Evolutionary conservation across 2,113 vertebrate genomes (phyloP), one percentile per base, ranked within the genome.

Genomic region (Maccullochella peelii): DNA sequence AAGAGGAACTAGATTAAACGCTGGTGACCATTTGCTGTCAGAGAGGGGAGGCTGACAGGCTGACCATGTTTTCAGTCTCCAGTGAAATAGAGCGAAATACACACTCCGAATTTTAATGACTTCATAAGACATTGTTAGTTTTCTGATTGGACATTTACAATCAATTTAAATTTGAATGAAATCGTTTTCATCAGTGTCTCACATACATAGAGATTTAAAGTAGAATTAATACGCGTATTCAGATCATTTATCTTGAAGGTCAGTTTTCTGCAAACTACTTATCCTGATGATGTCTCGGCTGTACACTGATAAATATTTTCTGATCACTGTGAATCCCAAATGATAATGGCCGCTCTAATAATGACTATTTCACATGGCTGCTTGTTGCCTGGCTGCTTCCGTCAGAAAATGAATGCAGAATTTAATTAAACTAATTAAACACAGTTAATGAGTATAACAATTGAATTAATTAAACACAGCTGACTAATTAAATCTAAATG

Each of bases 1-100:
- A 93, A 90, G 90, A 91, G 89, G 92, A 92, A 90, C 77, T 89
- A 88, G 90, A 93, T 94, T 93, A 92, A 92, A 91, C 3, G 85
- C 57, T 79, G 81, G 79, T 50, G 85, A 92, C 86, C 75, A 25
- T 84, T 85, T 54, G 72, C 87, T 79, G 85, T 90, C 92, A 86
- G 81, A 47, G 72, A 76, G 65, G 62, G 57, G 69, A 77, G 82
- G 80, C 69, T 44, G 89, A 73, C 83, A 47, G 71, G 69, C 72
- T 49, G 79, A 57, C 27, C 59, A 23, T 80, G 80, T 86, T 90
- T 80, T 58, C 67, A 42, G 79, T 78, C 79, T 67, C 42, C 38
- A 20, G 61, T 54, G 79, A 52, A 52, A 85, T 15, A 40, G 62
- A 76, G 33, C 67, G 27, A 63, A 63, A 67, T 3, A 67, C 86